phyloP scores from a whole-genome alignment of 2,797 vertebrate species.

The Oreortyx pictus region DNA sequence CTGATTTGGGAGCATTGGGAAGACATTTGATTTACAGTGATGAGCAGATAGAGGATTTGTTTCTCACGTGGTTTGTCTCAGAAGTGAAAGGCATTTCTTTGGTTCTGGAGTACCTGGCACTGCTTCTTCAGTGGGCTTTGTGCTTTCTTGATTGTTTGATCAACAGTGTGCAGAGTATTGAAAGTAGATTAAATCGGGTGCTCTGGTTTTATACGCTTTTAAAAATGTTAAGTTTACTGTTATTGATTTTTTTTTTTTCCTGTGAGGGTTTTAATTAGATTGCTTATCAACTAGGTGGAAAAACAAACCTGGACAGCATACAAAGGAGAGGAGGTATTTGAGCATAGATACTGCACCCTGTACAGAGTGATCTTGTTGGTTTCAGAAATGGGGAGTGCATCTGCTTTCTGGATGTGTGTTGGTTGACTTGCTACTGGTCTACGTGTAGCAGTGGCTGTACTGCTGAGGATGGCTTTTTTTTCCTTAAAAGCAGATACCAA shows the following conservation, averaged over 20 bases:
- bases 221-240: neutral
- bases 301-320: neutral
- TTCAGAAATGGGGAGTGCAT: neutral
- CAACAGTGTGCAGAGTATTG: neutral
- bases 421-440: neutral
- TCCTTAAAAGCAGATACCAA: neutral
- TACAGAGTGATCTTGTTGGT: neutral
- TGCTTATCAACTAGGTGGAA: neutral
- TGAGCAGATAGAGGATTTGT: neutral
- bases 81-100: neutral
- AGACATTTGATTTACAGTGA: neutral
- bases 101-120: conserved; percentile 10
- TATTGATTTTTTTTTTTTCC: neutral
- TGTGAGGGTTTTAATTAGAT: neutral
- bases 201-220: neutral
- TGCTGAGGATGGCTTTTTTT: neutral
- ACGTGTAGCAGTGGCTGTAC: neutral
- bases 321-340: neutral
- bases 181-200: neutral
- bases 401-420: neutral
- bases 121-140: accelerated
- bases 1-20: neutral
- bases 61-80: neutral
- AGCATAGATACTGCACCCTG: neutral
- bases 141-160: neutral